phyloP scores from a whole-genome alignment of 2,113 vertebrate species.

The Phoxinus phoxinus region DNA sequence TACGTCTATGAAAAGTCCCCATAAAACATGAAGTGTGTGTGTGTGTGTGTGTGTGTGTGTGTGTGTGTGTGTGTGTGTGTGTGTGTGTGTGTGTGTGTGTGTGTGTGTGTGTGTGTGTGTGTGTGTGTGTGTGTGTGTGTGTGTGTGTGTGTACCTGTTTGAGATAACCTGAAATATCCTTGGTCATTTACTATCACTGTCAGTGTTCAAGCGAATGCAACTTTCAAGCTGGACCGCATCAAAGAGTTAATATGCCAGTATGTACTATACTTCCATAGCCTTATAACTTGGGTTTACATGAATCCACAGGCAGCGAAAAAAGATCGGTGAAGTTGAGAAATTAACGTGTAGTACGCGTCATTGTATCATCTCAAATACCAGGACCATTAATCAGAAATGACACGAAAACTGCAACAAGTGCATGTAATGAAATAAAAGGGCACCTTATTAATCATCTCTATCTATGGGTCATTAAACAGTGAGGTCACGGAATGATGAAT shows the following conservation, averaged over 20 bases:
- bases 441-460: not conserved
- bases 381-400: not conserved
- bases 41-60: too few relatives aligned
- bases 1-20: too few relatives aligned
- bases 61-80: too few relatives aligned
- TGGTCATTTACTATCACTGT: not conserved
- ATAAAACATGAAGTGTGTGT: too few relatives aligned
- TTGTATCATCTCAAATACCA: slow-evolving; percentile 14
- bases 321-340: not conserved
- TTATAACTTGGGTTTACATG: not conserved
- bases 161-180: not conserved
- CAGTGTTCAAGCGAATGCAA: not conserved
- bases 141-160: too few relatives aligned
- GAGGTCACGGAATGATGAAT: not conserved
- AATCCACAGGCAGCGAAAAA: not conserved
- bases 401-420: not conserved
- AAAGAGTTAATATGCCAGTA: not conserved
- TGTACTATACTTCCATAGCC: not conserved
- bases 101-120: too few relatives aligned
- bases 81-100: not conserved
- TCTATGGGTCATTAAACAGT: not conserved
- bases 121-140: too few relatives aligned
- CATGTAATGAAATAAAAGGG: not conserved
- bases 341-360: not conserved
- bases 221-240: slow-evolving; percentile 2